Percentiles rank a stretch among this genome's conserved stretches.
Evolutionary conservation across 2,113 vertebrate genomes (phyloP).

Genomic region (Rhynchomys soricoides): DNA sequence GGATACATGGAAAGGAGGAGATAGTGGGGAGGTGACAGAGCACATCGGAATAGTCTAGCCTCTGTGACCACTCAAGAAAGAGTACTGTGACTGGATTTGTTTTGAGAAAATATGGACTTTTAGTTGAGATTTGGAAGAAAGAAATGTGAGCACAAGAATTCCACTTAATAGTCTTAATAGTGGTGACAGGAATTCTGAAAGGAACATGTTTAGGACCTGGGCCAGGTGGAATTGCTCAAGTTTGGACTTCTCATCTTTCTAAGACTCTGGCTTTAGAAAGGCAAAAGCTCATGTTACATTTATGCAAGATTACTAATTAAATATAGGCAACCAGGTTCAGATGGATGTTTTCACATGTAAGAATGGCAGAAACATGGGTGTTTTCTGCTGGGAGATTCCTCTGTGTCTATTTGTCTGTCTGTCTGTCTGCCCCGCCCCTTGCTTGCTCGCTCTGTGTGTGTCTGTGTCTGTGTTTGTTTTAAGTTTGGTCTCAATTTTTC

Average conservation of each 20-base stretch:
- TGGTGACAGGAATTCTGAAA: not conserved
- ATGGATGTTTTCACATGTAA: not conserved
- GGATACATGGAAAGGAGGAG: not conserved
- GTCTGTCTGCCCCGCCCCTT: too few relatives aligned
- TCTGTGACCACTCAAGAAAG: not conserved
- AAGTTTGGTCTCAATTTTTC: not conserved
- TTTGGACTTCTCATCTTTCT: not conserved
- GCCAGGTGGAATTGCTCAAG: not conserved
- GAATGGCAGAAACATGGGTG: not conserved
- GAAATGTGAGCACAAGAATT: not conserved
- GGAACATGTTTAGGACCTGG: not conserved
- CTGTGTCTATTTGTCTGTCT: not conserved
- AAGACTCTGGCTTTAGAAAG: not conserved
- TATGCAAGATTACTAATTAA: not conserved
- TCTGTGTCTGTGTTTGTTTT: not conserved
- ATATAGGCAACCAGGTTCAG: not conserved
- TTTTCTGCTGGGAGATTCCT: not conserved
- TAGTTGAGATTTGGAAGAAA: not conserved
- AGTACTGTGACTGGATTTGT: not conserved
- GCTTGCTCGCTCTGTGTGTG: too few relatives aligned
- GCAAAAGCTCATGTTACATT: not conserved
- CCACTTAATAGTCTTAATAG: not conserved
- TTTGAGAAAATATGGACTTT: not conserved
- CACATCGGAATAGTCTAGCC: not conserved
- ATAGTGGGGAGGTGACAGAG: not conserved